Percentiles rank a stretch among this genome's conserved stretches.
These are phyloP conservation scores for Homarus americanus DNA, from an alignment of 1,140 invertebrate genomes.

Conservation along the genomic window DNA sequence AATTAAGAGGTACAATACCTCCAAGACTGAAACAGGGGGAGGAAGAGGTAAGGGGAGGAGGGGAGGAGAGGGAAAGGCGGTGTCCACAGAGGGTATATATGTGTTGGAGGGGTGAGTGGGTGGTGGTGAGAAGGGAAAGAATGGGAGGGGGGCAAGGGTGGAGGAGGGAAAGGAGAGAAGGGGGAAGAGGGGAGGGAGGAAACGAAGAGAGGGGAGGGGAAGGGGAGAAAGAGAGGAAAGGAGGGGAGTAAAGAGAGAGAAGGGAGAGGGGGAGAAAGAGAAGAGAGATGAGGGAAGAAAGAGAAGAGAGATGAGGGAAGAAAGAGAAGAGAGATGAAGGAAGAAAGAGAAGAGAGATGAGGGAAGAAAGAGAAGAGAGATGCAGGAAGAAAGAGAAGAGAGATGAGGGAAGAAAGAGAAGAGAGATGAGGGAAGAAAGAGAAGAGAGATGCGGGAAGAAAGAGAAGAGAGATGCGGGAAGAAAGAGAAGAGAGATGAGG, in stretches of 20 bases:
- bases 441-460: neutral
- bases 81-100: too few species aligned
- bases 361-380: neutral
- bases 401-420: neutral
- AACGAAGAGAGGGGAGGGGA: neutral
- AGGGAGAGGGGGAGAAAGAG: neutral
- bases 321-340: neutral
- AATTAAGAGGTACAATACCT: neutral
- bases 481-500: neutral
- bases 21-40: too few species aligned
- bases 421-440: too few species aligned
- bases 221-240: neutral
- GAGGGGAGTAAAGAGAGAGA: neutral
- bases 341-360: too few species aligned
- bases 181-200: neutral
- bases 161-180: conserved; percentile 12
- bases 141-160: neutral
- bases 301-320: neutral
- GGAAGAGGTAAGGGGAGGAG: too few species aligned
- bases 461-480: neutral
- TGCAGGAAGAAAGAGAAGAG: neutral
- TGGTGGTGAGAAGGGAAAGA: too few species aligned
- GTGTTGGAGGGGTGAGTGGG: too few species aligned
- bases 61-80: too few species aligned
- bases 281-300: neutral